Conservation (phyloP, 2,888 invertebrate species). For the Xanthorhoe designata region DNA sequence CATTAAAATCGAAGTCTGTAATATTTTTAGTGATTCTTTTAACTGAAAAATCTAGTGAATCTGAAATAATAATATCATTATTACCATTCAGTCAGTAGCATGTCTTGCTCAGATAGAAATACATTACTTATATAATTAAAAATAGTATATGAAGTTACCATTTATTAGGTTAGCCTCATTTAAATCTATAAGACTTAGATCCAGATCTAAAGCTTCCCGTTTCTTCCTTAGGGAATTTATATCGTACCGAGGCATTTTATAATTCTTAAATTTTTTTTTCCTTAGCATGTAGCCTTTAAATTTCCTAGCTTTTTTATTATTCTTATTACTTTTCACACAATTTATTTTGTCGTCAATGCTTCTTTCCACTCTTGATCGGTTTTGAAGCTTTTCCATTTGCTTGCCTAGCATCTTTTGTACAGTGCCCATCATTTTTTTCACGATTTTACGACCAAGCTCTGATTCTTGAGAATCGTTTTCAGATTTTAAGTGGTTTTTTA, state of each 20-base stretch:
- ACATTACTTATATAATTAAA: too few species aligned
- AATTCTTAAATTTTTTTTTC: not conserved
- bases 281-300: not conserved
- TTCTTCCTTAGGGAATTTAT: conserved; percentile 6
- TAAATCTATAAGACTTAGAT: conserved; percentile 15
- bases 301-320: not conserved
- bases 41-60: conserved; percentile 2
- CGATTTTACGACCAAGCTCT: conserved; percentile 44
- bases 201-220: conserved; percentile 13
- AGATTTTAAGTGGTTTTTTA: conserved; percentile 30
- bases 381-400: conserved; percentile 41
- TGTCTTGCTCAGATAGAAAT: not conserved
- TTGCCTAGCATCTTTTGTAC: conserved; percentile 55
- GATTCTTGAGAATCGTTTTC: conserved; percentile 31
- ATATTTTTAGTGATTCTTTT: conserved; percentile 5
- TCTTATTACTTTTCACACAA: conserved; percentile 22
- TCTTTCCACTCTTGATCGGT: conserved; percentile 19
- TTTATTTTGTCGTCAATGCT: conserved; percentile 21
- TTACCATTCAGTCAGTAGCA: too few species aligned
- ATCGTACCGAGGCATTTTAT: not conserved
- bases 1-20: conserved; percentile 2
- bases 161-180: conserved; percentile 5
- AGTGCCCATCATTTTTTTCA: conserved; percentile 53
- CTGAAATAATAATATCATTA: not conserved
- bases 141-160: conserved; percentile 8